Percentiles rank a stretch among this genome's conserved stretches.
Evolutionary conservation across 92 coral and sea anemone species (phyloP).

Genomic region (Porites evermanni): DNA sequence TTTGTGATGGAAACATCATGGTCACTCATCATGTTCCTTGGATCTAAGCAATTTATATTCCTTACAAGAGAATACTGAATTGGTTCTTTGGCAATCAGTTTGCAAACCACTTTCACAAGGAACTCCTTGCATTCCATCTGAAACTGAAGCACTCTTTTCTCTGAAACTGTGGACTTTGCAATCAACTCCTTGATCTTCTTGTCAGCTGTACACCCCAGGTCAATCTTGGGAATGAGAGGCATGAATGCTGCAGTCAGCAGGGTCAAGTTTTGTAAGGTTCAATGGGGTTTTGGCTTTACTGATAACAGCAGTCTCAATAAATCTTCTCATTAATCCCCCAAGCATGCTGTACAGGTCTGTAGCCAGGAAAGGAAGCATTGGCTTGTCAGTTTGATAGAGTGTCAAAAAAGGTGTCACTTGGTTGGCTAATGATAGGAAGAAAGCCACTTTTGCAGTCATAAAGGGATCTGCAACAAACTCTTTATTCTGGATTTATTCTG

Average conservation of each 20-base stretch:
- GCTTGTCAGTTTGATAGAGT: constrained; percentile 66
- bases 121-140: constrained; percentile 56
- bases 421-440: constrained; percentile 60
- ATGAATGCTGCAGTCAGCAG: constrained; percentile 53
- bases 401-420: constrained; percentile 48
- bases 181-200: constrained; percentile 58
- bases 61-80: constrained; percentile 60
- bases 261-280: constrained; percentile 54
- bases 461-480: constrained; percentile 61
- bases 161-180: constrained; percentile 60
- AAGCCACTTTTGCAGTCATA: constrained; percentile 50
- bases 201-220: constrained; percentile 66
- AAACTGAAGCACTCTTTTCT: constrained; percentile 51
- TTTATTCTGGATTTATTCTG: constrained; percentile 47
- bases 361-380: constrained; percentile 66
- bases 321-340: constrained; percentile 58
- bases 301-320: constrained; percentile 11
- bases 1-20: constrained; percentile 57
- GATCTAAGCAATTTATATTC: constrained; percentile 58
- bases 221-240: constrained; percentile 60
- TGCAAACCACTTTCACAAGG: constrained; percentile 48
- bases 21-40: constrained; percentile 57
- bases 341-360: constrained; percentile 16
- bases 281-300: constrained; percentile 44
- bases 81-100: constrained; percentile 58